A percentile compares a stretch with the other conserved stretches of the same genome.
Evolutionary conservation across 1,140 invertebrate species (phyloP).

Genomic region (Plutomurus gul): DNA sequence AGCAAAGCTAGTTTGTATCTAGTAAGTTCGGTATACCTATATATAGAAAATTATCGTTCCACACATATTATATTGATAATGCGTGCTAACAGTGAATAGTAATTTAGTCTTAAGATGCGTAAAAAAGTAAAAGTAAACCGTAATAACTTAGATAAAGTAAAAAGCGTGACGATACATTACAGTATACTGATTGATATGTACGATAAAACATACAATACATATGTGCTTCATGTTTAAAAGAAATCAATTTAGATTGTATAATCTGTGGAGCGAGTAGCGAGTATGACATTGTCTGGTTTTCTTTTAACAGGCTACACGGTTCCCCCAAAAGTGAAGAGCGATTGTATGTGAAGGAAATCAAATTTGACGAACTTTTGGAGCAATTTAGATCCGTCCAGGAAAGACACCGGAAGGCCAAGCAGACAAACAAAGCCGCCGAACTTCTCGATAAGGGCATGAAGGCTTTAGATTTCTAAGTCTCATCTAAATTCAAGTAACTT

Average conservation of each 20-base stretch:
- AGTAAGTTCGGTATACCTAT: no score
- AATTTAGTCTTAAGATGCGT: constrained; percentile 4
- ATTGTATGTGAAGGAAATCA: constrained; percentile 59
- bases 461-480: constrained; percentile 36
- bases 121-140: constrained; percentile 5
- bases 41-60: no score
- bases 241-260: no score
- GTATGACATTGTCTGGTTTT: constrained; percentile 14
- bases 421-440: constrained; percentile 57
- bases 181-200: no score
- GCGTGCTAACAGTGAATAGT: no score
- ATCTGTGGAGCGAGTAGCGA: no score
- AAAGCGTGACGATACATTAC: constrained; percentile 5
- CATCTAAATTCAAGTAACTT: background rate
- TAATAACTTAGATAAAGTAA: background rate
- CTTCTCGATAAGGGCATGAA: constrained; percentile 56
- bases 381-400: constrained; percentile 71
- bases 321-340: constrained; percentile 54
- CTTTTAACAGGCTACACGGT: constrained; percentile 42
- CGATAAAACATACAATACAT: background rate
- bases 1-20: no score
- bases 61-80: no score
- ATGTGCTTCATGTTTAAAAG: background rate
- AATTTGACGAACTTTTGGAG: constrained; percentile 66
- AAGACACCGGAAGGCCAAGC: constrained; percentile 66